Conservation (phyloP, 2,888 invertebrate genomes). For the Aromia moschata region DNA sequence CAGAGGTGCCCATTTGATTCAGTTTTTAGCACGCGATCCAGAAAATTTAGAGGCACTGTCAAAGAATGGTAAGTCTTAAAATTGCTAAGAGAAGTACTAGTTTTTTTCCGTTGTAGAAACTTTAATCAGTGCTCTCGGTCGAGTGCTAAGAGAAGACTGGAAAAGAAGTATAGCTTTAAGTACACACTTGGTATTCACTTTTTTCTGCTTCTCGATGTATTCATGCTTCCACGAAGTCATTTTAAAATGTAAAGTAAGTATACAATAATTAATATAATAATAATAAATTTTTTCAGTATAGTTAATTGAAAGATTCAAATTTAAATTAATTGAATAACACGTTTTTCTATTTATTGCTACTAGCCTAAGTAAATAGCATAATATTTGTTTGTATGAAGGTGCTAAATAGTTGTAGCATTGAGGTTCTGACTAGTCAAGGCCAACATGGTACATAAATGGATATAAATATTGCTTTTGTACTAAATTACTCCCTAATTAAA, state of each 20-base stretch:
- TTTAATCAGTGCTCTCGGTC: slow-evolving; percentile 91
- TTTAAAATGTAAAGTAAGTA: slow-evolving; percentile 87
- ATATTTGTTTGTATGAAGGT: too few relatives aligned
- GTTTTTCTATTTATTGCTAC: too few relatives aligned
- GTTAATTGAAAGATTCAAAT: too few relatives aligned
- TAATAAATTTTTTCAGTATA: too few relatives aligned
- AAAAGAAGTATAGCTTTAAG: slow-evolving; percentile 94
- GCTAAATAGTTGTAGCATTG: too few relatives aligned
- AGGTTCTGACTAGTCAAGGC: too few relatives aligned
- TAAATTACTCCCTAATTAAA: too few relatives aligned
- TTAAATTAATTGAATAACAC: too few relatives aligned
- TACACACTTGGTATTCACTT: slow-evolving; percentile 95
- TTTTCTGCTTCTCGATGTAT: slow-evolving; percentile 97
- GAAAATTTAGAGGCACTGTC: slow-evolving; percentile 94
- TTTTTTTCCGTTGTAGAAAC: slow-evolving; percentile 87
- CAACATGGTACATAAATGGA: too few relatives aligned
- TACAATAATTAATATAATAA: not conserved
- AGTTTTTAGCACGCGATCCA: slow-evolving; percentile 91
- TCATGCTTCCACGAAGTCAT: slow-evolving; percentile 94
- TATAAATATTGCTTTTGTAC: too few relatives aligned
- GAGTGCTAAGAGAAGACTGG: slow-evolving; percentile 98
- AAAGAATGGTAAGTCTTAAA: slow-evolving; percentile 79
- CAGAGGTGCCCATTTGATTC: slow-evolving; percentile 88
- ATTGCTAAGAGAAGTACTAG: not conserved
- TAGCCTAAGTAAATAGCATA: too few relatives aligned